Conservation (phyloP, 2,888 invertebrate species). For the Tenthredo distinguenda region DNA sequence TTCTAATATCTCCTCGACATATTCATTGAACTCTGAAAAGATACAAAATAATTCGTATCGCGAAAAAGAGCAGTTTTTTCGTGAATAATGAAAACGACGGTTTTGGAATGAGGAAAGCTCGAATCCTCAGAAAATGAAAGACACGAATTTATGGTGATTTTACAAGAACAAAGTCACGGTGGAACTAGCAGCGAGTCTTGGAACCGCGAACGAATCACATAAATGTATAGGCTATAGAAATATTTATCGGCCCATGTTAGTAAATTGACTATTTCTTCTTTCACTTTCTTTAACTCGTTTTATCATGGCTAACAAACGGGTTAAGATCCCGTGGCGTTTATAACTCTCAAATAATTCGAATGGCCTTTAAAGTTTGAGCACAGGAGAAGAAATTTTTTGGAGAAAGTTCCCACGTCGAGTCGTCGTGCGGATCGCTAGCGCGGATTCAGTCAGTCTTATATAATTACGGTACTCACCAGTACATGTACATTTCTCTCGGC, state of each 20-base stretch:
- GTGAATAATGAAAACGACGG: no score
- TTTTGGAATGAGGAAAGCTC: no score
- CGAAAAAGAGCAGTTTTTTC: no score
- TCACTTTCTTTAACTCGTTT: background rate
- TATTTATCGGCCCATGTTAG: background rate
- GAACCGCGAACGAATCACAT: background rate
- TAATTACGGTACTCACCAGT: slow-evolving; percentile 32
- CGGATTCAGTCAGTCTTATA: slow-evolving; percentile 15
- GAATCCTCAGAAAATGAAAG: background rate
- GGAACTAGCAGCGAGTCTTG: background rate
- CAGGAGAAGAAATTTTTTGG: slow-evolving; percentile 26
- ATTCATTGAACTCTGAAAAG: no score
- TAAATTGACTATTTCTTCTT: background rate
- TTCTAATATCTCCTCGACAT: background rate
- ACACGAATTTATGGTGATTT: background rate
- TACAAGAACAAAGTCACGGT: background rate
- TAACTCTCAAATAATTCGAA: background rate
- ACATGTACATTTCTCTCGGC: background rate
- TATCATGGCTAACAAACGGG: background rate
- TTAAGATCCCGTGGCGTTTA: background rate
- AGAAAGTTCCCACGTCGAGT: slow-evolving; percentile 15
- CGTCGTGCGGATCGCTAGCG: background rate
- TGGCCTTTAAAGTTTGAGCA: background rate
- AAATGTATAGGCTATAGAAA: background rate
- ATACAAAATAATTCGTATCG: no score